These are phyloP conservation scores for Drosophila melanica DNA, from an alignment of 1,140 invertebrate genomes.

Conservation along the genomic window DNA sequence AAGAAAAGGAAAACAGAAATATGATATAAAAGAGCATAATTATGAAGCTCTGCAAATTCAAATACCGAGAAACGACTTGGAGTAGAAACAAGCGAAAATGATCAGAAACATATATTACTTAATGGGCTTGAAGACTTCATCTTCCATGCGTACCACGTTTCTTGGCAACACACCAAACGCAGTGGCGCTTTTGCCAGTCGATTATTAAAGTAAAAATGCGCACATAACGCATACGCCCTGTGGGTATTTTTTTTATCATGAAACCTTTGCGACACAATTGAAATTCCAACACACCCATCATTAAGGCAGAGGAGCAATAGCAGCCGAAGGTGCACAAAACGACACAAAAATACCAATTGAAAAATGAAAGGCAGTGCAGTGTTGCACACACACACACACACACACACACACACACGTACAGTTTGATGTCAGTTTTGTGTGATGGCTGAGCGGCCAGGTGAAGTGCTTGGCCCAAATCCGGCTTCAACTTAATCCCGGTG, in stretches of 20 bases:
- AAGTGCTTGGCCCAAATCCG: constrained; percentile 33
- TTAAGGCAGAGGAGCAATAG: constrained; percentile 16
- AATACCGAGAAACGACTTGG: not conserved
- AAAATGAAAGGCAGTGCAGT: constrained; percentile 44
- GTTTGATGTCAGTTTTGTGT: constrained; percentile 10
- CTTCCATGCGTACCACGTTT: no score
- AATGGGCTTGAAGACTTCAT: no score
- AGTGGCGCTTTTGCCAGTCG: no score
- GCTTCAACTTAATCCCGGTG: constrained; percentile 43
- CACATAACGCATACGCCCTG: constrained; percentile 19
- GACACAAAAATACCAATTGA: constrained; percentile 51
- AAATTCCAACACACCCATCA: constrained; percentile 50
- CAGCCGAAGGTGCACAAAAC: constrained; percentile 32
- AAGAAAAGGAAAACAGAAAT: no score
- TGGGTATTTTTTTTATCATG: constrained; percentile 1
- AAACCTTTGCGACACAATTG: constrained; percentile 39
- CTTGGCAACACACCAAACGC: no score
- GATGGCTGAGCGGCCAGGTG: constrained; percentile 12
- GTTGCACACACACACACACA: constrained; percentile 2
- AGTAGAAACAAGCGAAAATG: not conserved
- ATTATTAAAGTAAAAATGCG: not conserved
- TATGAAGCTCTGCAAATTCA: no score
- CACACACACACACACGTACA: not conserved
- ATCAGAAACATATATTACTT: no score
- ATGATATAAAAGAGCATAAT: no score